Evolutionary conservation across 2,888 invertebrate species (phyloP), one percentile per base, ranked within the genome.

Genomic region (Ichneumon xanthorius): DNA sequence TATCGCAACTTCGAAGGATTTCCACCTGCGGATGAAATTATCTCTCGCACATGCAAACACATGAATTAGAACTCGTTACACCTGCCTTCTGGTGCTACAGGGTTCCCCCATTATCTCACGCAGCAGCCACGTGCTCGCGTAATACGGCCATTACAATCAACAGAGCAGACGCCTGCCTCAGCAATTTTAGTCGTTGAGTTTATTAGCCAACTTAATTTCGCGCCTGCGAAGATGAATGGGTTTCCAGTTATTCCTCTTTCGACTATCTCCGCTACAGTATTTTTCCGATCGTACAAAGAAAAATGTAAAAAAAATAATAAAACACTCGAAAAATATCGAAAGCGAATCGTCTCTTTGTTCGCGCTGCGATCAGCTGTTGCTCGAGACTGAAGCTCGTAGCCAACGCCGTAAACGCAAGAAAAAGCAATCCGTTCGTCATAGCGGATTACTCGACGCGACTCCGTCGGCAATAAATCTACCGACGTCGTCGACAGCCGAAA

Each of bases 11-110:
- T 40, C 40, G 40, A 40, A 40, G 7, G 45, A 14, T 11, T 58
- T 22, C 11, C 58, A 58, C 58, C 14, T 26, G 58, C 1, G 22
- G 26, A 58, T 26, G 9, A 58, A 58, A 26, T 58, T 58, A 22
- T 14, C 58, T 26, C 26, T 19, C 53, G 4, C 4, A 22, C 26
- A 9, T 14, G 78, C 73, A 78, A 65, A 85, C 26, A 14, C 14
- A 81, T 70, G 81, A 70, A 85, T 81, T 73, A 73, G 33, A 65
- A 81, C 78, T 65, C 65, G 78, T 70, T 55, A 71, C 81, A 81
- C 81, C 81, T 78, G 82, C 50, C 50, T 26, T 58, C 58, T 14
- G 58, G 26, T 58, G 58, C 26, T 50, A 30, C 50, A 30, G 3
- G 26, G 11, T 40, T 40, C 45, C 11, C 19, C 45, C 4, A 19